Percentiles rank a stretch among this genome's conserved stretches.
phyloP scores from a whole-genome alignment of 1,140 invertebrate species.

The Drosophila insularis region DNA sequence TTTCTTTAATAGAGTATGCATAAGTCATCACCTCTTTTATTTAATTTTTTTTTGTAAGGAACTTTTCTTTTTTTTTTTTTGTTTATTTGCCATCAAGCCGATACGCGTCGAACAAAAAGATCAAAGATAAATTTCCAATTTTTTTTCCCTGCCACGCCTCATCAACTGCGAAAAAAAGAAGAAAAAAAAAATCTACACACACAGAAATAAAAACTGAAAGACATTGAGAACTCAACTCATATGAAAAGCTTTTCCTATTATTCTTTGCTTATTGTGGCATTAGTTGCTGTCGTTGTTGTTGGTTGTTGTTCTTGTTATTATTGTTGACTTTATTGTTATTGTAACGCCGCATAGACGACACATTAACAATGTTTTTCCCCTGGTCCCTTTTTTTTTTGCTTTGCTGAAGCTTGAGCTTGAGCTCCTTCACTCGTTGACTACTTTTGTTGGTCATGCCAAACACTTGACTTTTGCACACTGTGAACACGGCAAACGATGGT shows the following conservation, averaged over 20 bases:
- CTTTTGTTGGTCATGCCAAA: slow-evolving; percentile 70
- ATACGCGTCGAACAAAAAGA: slow-evolving; percentile 65
- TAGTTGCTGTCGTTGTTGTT: slow-evolving; percentile 48
- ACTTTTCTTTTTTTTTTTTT: slow-evolving; percentile 34
- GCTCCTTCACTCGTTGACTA: slow-evolving; percentile 47
- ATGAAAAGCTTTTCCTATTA: slow-evolving; percentile 76
- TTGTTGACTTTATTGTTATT: slow-evolving; percentile 77
- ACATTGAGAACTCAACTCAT: slow-evolving; percentile 45
- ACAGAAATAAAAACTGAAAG: not conserved
- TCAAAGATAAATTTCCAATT: slow-evolving; percentile 80
- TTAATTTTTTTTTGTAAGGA: not conserved
- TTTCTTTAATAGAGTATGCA: not conserved
- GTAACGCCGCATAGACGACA: slow-evolving; percentile 71
- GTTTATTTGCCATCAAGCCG: slow-evolving; percentile 59
- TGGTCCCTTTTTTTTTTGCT: slow-evolving; percentile 6
- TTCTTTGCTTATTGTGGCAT: slow-evolving; percentile 59
- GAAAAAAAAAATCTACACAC: not conserved
- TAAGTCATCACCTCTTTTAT: not conserved
- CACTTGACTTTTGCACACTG: slow-evolving; percentile 67
- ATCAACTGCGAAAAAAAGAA: slow-evolving; percentile 62
- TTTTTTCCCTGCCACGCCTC: slow-evolving; percentile 53
- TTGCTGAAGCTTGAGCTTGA: slow-evolving; percentile 30
- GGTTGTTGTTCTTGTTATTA: slow-evolving; percentile 59
- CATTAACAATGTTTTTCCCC: slow-evolving; percentile 59
- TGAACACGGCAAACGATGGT: slow-evolving; percentile 59